phyloP scores from a whole-genome alignment of 2,113 vertebrate species.

The Apodemus speciosus region DNA sequence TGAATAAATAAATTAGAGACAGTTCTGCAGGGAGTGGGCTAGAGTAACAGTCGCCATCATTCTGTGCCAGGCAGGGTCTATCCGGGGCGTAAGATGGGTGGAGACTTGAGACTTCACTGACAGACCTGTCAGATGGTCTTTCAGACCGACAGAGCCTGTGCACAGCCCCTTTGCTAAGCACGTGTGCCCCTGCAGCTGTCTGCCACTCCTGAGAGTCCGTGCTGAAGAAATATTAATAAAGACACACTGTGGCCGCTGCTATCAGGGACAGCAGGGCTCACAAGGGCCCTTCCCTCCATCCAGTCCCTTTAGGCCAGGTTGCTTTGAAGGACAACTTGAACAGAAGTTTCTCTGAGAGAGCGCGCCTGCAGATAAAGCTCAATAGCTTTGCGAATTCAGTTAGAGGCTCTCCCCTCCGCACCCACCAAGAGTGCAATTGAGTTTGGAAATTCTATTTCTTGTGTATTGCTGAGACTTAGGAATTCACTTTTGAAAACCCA shows the following conservation, averaged over 20 bases:
- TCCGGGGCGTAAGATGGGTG: no score
- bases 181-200: fast-evolving
- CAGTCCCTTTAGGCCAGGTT: neutral
- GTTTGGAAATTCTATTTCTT: slow-evolving; percentile 70
- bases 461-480: neutral
- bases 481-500: slow-evolving; percentile 53
- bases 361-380: slow-evolving; percentile 21
- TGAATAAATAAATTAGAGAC: neutral
- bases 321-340: slow-evolving; percentile 18
- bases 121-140: neutral
- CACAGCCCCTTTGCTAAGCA: fast-evolving
- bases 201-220: fast-evolving
- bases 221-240: no score
- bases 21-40: neutral
- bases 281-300: neutral
- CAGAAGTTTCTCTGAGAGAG: neutral
- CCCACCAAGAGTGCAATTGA: neutral
- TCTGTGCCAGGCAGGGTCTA: neutral
- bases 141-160: fast-evolving
- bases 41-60: neutral
- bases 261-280: neutral
- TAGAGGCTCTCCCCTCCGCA: slow-evolving; percentile 30
- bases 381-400: neutral
- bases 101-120: neutral
- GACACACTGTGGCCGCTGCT: no score